Conservation (phyloP, 2,888 invertebrate genomes). For the Amorpha juglandis region DNA sequence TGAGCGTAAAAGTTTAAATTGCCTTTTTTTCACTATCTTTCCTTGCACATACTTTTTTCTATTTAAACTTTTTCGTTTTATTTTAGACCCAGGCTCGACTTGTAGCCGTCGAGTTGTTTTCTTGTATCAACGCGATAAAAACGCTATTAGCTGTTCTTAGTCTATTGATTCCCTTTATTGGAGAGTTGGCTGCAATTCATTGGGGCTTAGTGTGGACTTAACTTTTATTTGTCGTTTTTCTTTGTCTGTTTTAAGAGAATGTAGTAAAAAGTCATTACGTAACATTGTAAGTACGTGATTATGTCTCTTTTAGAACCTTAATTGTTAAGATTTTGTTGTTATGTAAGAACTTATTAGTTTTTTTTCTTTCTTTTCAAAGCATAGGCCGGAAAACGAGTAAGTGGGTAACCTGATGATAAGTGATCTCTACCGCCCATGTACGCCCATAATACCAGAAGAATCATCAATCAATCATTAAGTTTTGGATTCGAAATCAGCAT, state of each 20-base stretch:
- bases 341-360: no score
- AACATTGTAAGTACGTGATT: neutral
- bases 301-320: neutral
- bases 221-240: conserved; percentile 10
- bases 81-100: conserved; percentile 63
- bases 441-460: no score
- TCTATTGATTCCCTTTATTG: conserved; percentile 23
- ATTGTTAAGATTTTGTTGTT: no score
- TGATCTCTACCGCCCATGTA: no score
- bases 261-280: neutral
- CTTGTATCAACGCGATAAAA: conserved; percentile 46
- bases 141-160: conserved; percentile 29
- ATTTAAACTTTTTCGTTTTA: conserved; percentile 81
- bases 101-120: conserved; percentile 49
- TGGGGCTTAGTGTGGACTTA: conserved; percentile 1
- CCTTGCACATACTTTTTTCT: conserved; percentile 77
- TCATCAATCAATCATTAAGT: no score
- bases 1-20: conserved; percentile 77
- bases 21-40: conserved; percentile 79
- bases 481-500: no score
- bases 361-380: no score
- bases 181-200: conserved; percentile 14
- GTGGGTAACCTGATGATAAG: no score
- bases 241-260: conserved; percentile 2
- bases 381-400: no score